Percentiles rank a stretch among this genome's conserved stretches.
Conservation (phyloP, 2,113 vertebrate genomes). For the Cynoglossus semilaevis region DNA sequence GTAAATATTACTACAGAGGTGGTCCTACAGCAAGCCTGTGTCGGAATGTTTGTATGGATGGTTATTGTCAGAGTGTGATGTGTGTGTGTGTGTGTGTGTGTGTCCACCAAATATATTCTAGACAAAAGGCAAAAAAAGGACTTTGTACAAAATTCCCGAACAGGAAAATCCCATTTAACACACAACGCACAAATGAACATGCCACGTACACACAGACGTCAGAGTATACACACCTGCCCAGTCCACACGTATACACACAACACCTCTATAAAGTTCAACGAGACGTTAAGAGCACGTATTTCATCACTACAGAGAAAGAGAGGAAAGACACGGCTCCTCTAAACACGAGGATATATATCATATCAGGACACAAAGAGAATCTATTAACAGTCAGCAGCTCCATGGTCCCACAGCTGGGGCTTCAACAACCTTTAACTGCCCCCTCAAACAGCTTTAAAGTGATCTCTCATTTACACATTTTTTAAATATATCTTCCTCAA, state of each 20-base stretch:
- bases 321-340: slow-evolving; percentile 15
- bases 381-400: slow-evolving; percentile 71
- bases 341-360: slow-evolving; percentile 54
- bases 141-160: too few relatives aligned
- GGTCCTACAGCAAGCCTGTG: slow-evolving; percentile 20
- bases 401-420: slow-evolving; percentile 57
- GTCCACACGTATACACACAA: slow-evolving; percentile 60
- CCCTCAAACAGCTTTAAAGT: slow-evolving; percentile 29
- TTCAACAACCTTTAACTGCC: slow-evolving; percentile 32
- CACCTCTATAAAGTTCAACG: slow-evolving; percentile 54
- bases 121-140: not conserved
- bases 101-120: slow-evolving; percentile 5
- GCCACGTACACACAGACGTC: slow-evolving; percentile 55
- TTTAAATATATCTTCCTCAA: slow-evolving; percentile 22
- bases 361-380: slow-evolving; percentile 59
- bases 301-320: slow-evolving; percentile 45
- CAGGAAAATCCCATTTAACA: slow-evolving; percentile 21
- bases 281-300: slow-evolving; percentile 57
- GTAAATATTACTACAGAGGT: slow-evolving; percentile 62
- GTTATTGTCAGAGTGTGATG: slow-evolving; percentile 20
- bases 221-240: slow-evolving; percentile 53
- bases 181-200: slow-evolving; percentile 6
- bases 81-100: slow-evolving; percentile 9
- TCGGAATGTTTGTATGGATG: slow-evolving; percentile 21
- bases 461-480: slow-evolving; percentile 28